phyloP scores from a whole-genome alignment of 2,888 invertebrate species.

The Drosophila kokeensis region DNA sequence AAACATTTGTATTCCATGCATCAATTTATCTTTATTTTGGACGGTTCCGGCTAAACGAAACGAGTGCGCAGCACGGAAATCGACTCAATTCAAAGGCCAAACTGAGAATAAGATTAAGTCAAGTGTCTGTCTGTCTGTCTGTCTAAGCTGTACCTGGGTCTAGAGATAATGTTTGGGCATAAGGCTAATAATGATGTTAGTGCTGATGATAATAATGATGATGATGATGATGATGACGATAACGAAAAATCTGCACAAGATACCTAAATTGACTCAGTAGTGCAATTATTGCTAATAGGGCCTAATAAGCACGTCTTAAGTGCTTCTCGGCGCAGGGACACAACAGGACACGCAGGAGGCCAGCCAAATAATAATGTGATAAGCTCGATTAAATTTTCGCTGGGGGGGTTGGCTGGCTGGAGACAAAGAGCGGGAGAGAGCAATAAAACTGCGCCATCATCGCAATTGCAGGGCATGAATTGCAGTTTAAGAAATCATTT shows the following conservation, averaged over 20 bases:
- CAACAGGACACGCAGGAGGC: slow-evolving; percentile 27
- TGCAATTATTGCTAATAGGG: slow-evolving; percentile 76
- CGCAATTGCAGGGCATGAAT: slow-evolving; percentile 73
- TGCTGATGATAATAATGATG: slow-evolving; percentile 6
- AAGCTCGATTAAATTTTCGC: slow-evolving; percentile 73
- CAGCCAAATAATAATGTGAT: slow-evolving; percentile 62
- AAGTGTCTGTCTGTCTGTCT: slow-evolving; percentile 5
- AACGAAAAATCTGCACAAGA: slow-evolving; percentile 52
- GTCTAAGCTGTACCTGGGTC: slow-evolving; percentile 21
- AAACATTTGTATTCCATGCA: background rate
- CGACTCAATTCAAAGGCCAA: slow-evolving; percentile 21
- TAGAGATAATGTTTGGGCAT: slow-evolving; percentile 24
- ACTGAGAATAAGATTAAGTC: slow-evolving; percentile 25
- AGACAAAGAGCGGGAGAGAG: slow-evolving; percentile 8
- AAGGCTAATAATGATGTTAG: slow-evolving; percentile 29
- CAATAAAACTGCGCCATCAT: slow-evolving; percentile 74
- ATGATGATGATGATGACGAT: slow-evolving; percentile 18
- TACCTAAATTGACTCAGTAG: slow-evolving; percentile 72
- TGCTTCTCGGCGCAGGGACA: slow-evolving; percentile 37
- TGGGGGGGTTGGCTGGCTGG: no score
- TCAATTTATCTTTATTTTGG: slow-evolving; percentile 14
- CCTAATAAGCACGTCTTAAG: slow-evolving; percentile 75
- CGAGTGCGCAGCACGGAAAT: slow-evolving; percentile 4
- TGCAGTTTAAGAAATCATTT: slow-evolving; percentile 74
- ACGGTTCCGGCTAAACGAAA: slow-evolving; percentile 21